Evolutionary conservation across 2,888 invertebrate species (phyloP).

Genomic region (Hymenopus coronatus): DNA sequence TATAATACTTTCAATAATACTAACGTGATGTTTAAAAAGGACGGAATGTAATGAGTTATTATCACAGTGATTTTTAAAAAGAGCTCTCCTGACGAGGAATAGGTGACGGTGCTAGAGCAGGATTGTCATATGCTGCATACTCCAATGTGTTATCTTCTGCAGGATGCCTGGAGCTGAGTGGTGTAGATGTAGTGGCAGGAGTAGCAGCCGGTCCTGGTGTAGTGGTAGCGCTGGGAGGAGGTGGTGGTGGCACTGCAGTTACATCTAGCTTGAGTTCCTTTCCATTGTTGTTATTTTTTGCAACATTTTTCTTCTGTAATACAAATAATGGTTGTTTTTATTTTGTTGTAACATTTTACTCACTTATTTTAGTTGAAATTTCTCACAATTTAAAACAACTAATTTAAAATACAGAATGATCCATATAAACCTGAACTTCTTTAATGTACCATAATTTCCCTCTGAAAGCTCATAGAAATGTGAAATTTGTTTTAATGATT

Average conservation of each 20-base stretch:
- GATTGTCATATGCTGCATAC: constrained; percentile 30
- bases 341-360: too few relatives aligned
- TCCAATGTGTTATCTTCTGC: constrained; percentile 29
- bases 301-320: background rate
- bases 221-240: background rate
- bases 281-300: background rate
- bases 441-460: too few relatives aligned
- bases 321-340: background rate
- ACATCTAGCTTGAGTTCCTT: background rate
- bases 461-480: too few relatives aligned
- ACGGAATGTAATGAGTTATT: background rate
- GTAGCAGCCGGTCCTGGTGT: background rate
- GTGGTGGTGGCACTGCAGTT: background rate
- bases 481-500: too few relatives aligned
- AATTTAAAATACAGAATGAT: too few relatives aligned
- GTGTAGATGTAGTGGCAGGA: constrained; percentile 20
- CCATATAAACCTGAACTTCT: too few relatives aligned
- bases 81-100: constrained; percentile 19
- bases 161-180: constrained; percentile 20
- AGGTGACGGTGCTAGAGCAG: constrained; percentile 24
- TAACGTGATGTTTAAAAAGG: background rate
- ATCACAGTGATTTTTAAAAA: background rate
- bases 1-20: background rate
- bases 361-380: too few relatives aligned
- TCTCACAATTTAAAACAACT: too few relatives aligned